These are phyloP conservation scores for Girardia tigrina DNA, from an alignment of 2,888 invertebrate genomes.

Conservation along the genomic window DNA sequence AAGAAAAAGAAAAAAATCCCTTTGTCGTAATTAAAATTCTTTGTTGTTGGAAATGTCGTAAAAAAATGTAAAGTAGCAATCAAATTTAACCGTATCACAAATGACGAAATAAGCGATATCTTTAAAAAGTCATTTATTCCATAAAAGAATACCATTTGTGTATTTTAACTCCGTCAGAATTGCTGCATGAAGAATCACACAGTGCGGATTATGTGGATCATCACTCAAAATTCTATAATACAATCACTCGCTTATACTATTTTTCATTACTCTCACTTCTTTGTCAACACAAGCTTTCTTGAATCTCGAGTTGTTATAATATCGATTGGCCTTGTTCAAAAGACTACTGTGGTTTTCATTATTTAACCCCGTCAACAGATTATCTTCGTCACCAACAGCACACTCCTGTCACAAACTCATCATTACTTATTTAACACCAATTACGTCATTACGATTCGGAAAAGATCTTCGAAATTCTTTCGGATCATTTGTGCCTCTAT, in stretches of 20 bases:
- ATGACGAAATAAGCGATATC: too few species aligned
- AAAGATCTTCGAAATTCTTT: background rate
- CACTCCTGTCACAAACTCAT: background rate
- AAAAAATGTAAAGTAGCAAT: too few species aligned
- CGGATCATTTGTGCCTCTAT: background rate
- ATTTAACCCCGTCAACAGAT: background rate
- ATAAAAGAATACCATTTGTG: too few species aligned
- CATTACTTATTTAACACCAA: background rate
- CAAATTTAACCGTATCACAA: too few species aligned
- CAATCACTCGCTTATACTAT: too few species aligned
- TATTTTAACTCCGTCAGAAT: background rate
- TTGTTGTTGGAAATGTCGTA: too few species aligned
- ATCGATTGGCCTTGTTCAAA: background rate
- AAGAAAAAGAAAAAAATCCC: too few species aligned
- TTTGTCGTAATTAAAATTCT: too few species aligned
- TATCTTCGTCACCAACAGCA: background rate
- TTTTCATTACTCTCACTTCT: too few species aligned
- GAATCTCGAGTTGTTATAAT: background rate
- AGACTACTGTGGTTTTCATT: background rate
- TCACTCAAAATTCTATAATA: background rate
- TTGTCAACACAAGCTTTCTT: conserved; percentile 7
- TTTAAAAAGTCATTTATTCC: too few species aligned
- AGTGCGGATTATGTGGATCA: background rate
- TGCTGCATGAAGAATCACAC: background rate
- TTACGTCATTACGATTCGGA: background rate